phyloP scores from a whole-genome alignment of 2,113 vertebrate species.

The Himantopus leucocephalus region DNA sequence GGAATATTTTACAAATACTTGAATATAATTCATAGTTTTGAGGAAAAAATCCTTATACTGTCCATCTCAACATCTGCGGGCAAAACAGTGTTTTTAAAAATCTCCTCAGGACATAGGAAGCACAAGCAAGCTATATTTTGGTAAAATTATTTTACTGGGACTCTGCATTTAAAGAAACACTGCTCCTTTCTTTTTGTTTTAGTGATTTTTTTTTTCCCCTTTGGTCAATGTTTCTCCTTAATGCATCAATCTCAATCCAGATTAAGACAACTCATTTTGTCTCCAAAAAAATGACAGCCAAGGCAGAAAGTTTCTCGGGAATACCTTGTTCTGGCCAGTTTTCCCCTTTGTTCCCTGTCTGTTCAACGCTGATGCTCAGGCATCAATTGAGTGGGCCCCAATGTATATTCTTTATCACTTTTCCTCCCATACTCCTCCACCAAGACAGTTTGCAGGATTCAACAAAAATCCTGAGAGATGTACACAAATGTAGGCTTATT shows the following conservation, averaged over 20 bases:
- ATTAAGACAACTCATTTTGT: not conserved
- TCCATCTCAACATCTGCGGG: not conserved
- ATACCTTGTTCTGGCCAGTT: not conserved
- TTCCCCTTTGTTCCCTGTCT: not conserved
- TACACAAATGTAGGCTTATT: not conserved
- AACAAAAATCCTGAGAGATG: not conserved
- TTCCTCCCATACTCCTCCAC: not conserved
- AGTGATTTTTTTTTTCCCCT: not conserved
- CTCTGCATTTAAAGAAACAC: not conserved
- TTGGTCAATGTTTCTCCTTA: not conserved
- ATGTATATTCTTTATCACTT: not conserved
- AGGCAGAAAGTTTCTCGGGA: not conserved
- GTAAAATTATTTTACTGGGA: not conserved
- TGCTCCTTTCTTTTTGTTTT: not conserved
- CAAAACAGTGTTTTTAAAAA: not conserved
- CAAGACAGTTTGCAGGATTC: not conserved
- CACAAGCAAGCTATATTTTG: not conserved
- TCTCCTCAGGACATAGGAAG: not conserved
- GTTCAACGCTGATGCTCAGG: not conserved
- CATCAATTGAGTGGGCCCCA: not conserved
- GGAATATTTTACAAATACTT: not conserved
- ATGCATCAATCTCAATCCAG: not conserved
- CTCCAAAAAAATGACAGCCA: not conserved
- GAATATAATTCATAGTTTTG: not conserved
- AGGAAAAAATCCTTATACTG: not conserved